These are phyloP conservation scores for Eublepharis macularius DNA, from an alignment of 2,113 vertebrate species.

Conservation along the genomic window DNA sequence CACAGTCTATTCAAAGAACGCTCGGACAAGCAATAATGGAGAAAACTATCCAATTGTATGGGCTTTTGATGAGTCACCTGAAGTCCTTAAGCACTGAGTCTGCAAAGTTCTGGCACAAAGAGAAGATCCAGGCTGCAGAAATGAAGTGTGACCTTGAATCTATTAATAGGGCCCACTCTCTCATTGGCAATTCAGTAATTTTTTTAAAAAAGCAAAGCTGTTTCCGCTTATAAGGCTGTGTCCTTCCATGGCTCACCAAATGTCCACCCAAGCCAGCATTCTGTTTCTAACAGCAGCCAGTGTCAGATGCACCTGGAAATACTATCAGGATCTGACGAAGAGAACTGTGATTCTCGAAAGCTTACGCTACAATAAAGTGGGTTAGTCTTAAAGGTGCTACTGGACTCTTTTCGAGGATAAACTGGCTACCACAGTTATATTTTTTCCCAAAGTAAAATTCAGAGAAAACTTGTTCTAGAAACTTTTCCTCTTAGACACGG, in stretches of 20 bases:
- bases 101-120: not conserved
- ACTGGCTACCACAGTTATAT: no score
- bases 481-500: no score
- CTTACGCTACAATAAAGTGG: no score
- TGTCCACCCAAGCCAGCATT: not conserved
- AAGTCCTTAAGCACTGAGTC: not conserved
- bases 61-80: constrained; percentile 19
- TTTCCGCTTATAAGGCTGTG: not conserved
- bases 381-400: no score
- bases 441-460: no score
- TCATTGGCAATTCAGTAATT: not conserved
- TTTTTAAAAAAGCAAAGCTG: no score
- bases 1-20: not conserved
- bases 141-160: constrained; percentile 2
- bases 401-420: no score
- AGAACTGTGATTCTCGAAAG: no score
- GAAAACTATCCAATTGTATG: not conserved
- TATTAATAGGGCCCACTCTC: not conserved
- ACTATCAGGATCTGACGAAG: no score
- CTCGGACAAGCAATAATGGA: not conserved
- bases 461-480: no score
- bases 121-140: not conserved
- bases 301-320: not conserved
- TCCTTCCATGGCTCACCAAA: not conserved
- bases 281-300: not conserved